These are phyloP conservation scores for Desoria tigrina DNA, from an alignment of 2,888 invertebrate species.

Conservation along the genomic window DNA sequence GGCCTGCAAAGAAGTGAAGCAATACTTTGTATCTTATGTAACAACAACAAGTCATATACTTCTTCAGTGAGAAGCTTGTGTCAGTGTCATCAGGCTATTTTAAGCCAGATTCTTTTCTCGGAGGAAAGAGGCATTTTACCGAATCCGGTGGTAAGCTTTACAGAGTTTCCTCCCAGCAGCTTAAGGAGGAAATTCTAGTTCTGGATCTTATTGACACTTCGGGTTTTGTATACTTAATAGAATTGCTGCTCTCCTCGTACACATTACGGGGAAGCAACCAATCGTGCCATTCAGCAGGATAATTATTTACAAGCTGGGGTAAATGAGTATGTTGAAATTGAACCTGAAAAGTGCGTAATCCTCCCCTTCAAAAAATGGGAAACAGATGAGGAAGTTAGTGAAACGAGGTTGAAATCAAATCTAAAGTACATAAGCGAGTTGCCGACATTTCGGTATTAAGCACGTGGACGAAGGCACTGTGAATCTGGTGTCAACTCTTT, in stretches of 20 bases:
- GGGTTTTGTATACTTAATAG: slow-evolving; percentile 8
- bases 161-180: background rate
- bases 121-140: slow-evolving; percentile 6
- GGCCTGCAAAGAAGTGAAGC: background rate
- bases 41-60: too few relatives aligned
- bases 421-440: background rate
- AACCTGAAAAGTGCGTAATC: slow-evolving; percentile 10
- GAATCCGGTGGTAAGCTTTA: slow-evolving; percentile 2
- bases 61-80: too few relatives aligned
- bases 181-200: background rate
- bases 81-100: slow-evolving; percentile 5
- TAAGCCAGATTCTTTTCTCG: slow-evolving; percentile 6
- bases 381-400: slow-evolving; percentile 16
- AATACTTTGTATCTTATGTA: background rate
- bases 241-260: slow-evolving; percentile 11
- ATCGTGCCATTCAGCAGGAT: slow-evolving; percentile 19
- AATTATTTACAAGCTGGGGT: slow-evolving; percentile 11
- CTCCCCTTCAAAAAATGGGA: slow-evolving; percentile 11
- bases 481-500: slow-evolving; percentile 1
- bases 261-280: slow-evolving; percentile 3
- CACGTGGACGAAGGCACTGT: background rate
- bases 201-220: background rate
- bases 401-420: background rate
- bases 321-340: slow-evolving; percentile 16
- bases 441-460: background rate